Percentiles rank a stretch among this genome's conserved stretches.
Conservation (phyloP, 1,140 invertebrate species). For the Lepidurus apus region DNA sequence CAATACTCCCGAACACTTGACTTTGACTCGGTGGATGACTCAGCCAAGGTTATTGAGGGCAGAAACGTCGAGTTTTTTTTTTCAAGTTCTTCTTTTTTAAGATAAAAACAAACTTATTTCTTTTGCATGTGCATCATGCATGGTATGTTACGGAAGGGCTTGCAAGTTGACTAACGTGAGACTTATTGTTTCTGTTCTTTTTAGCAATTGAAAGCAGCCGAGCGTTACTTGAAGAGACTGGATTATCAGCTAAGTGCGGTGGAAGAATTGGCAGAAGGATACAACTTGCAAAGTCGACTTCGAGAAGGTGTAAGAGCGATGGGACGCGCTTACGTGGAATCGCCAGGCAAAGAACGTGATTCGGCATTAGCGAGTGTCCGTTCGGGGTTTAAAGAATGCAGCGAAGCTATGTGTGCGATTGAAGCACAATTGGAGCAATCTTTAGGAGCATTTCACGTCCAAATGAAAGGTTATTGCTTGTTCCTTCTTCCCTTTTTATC, state of each 20-base stretch:
- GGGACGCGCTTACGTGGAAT: constrained; percentile 50
- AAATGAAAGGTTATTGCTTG: constrained; percentile 49
- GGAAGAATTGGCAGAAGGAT: constrained; percentile 52
- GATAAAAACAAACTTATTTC: too few relatives aligned
- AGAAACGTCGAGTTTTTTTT: not conserved
- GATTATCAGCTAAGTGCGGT: constrained; percentile 52
- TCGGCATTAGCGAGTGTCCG: constrained; percentile 50
- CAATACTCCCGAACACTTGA: not conserved
- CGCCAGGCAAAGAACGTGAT: constrained; percentile 47
- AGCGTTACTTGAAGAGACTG: constrained; percentile 50
- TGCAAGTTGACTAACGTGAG: constrained; percentile 23
- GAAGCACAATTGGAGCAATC: constrained; percentile 53
- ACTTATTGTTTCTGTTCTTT: constrained; percentile 36
- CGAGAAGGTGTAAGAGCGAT: constrained; percentile 50
- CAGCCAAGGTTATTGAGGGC: not conserved
- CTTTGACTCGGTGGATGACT: not conserved
- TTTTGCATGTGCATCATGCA: not conserved
- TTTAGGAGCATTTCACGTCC: constrained; percentile 52
- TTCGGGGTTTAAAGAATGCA: constrained; percentile 52
- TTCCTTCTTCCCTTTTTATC: not conserved
- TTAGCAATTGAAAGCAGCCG: constrained; percentile 51
- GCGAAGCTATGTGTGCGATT: constrained; percentile 50
- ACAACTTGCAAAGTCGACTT: constrained; percentile 49
- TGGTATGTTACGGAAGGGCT: constrained; percentile 7
- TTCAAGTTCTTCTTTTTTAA: not conserved